Evolutionary conservation across 2,797 vertebrate species (phyloP).

Genomic region (Margarornis squamiger): DNA sequence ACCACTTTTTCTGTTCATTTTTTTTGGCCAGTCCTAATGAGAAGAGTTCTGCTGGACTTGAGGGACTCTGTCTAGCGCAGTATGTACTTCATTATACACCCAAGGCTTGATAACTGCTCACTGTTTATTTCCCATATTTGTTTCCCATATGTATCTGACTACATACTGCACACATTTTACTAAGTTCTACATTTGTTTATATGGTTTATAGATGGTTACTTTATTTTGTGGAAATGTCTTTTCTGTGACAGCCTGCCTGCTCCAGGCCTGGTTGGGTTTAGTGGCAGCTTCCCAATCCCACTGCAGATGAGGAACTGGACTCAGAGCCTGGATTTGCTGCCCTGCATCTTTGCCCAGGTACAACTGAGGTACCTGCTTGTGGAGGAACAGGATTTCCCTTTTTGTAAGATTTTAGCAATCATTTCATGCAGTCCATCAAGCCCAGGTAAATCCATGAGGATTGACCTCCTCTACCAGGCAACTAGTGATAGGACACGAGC

Average conservation of each 20-base stretch:
- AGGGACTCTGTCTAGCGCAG: neutral
- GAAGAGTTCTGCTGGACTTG: neutral
- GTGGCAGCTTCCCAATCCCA: too few species aligned
- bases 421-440: neutral
- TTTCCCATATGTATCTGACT: neutral
- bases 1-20: neutral
- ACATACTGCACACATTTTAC: too few species aligned
- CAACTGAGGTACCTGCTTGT: fast-evolving
- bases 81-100: neutral
- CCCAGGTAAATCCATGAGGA: neutral
- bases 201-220: fast-evolving
- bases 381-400: neutral
- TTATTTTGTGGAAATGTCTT: too few species aligned
- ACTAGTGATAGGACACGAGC: neutral
- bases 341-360: neutral
- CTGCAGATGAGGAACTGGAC: neutral
- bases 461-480: neutral
- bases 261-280: fast-evolving
- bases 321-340: fast-evolving
- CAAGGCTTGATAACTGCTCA: neutral
- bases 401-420: neutral
- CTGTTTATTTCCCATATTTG: neutral
- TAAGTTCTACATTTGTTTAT: neutral
- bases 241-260: fast-evolving
- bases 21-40: neutral